Percentiles rank a stretch among this genome's conserved stretches.
These are phyloP conservation scores for Latrodectus geometricus DNA, from an alignment of 1,140 invertebrate species.

Conservation along the genomic window DNA sequence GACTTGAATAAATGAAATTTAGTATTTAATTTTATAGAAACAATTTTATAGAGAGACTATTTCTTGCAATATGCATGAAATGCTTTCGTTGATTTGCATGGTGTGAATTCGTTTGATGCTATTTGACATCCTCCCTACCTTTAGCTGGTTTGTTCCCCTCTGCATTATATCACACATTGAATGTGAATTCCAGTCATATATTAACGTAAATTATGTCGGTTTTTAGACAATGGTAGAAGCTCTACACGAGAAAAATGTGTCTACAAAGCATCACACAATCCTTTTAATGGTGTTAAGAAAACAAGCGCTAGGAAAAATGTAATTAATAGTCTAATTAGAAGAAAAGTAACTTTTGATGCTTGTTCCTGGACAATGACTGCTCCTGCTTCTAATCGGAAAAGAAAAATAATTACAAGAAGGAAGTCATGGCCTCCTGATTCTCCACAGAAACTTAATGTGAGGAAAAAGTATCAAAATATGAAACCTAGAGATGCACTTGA, in stretches of 20 bases:
- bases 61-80: conserved; percentile 15
- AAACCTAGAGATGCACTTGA: conserved; percentile 29
- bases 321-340: background rate
- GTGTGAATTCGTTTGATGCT: conserved; percentile 39
- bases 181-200: background rate
- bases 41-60: background rate
- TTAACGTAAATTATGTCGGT: conserved; percentile 17
- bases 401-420: conserved; percentile 21
- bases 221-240: conserved; percentile 9
- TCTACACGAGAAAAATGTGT: background rate
- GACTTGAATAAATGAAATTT: too few relatives aligned
- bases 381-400: conserved; percentile 13
- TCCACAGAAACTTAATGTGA: conserved; percentile 18
- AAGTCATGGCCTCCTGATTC: conserved; percentile 56
- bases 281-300: background rate
- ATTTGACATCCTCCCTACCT: conserved; percentile 13
- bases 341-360: conserved; percentile 22
- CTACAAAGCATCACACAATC: background rate
- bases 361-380: conserved; percentile 26
- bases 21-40: too few relatives aligned
- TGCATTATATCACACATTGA: background rate
- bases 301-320: background rate
- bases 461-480: conserved; percentile 40
- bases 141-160: background rate
- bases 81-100: conserved; percentile 13